These are phyloP conservation scores for Chrysoperla carnea DNA, from an alignment of 1,140 invertebrate species.

Conservation along the genomic window DNA sequence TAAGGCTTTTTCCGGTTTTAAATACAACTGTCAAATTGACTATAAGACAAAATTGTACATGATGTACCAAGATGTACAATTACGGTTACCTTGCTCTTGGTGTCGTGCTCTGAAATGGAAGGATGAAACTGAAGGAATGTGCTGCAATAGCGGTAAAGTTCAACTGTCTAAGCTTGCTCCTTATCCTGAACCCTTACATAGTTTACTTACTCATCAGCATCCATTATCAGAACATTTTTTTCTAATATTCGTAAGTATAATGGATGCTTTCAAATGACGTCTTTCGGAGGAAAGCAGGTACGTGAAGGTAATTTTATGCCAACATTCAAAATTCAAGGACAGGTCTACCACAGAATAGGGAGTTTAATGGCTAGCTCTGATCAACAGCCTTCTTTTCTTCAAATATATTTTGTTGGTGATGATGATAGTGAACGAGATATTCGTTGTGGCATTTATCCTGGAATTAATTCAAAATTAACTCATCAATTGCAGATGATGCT, in stretches of 20 bases:
- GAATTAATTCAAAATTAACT: constrained; percentile 6
- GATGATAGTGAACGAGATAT: not conserved
- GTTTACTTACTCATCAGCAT: constrained; percentile 5
- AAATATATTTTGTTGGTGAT: constrained; percentile 7
- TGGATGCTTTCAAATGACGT: constrained; percentile 11
- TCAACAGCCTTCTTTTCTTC: constrained; percentile 4
- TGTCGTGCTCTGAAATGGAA: constrained; percentile 22
- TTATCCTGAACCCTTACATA: constrained; percentile 6
- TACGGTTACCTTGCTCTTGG: constrained; percentile 10
- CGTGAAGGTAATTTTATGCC: constrained; percentile 6
- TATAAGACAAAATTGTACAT: not conserved
- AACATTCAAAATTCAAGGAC: constrained; percentile 7
- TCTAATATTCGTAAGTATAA: constrained; percentile 10
- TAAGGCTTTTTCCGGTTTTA: too few relatives aligned
- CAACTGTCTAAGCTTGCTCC: constrained; percentile 11
- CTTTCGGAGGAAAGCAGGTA: constrained; percentile 10
- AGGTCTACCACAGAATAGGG: constrained; percentile 5
- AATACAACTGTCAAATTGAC: not conserved
- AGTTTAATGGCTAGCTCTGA: constrained; percentile 3
- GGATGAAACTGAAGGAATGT: constrained; percentile 20
- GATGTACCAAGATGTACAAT: too few relatives aligned
- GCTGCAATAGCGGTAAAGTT: constrained; percentile 19
- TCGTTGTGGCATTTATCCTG: constrained; percentile 1
- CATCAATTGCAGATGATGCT: constrained; percentile 11
- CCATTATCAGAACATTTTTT: constrained; percentile 6